phyloP scores from a whole-genome alignment of 2,888 invertebrate species.

The Leucophenga montana region DNA sequence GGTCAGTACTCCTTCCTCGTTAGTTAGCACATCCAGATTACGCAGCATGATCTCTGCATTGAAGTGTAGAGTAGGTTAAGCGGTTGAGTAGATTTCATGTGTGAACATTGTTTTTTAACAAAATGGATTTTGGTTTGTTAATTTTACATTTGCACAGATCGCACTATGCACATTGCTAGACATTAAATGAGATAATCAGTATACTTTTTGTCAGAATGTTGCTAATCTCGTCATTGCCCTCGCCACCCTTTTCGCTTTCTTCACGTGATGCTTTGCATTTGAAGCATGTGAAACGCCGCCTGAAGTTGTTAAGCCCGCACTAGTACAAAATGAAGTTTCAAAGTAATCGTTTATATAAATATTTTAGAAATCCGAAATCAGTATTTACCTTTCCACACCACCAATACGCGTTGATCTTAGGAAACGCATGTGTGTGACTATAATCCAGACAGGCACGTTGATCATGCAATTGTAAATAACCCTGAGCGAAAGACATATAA shows the following conservation, averaged over 20 bases:
- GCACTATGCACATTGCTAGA: conserved; percentile 4
- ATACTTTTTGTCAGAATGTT: conserved; percentile 86
- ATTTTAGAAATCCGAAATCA: neutral
- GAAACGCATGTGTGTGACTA: conserved; percentile 79
- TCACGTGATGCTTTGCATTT: conserved; percentile 91
- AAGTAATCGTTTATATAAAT: neutral
- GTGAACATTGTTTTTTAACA: conserved; percentile 74
- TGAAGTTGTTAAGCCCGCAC: conserved; percentile 98
- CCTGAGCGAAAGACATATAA: conserved; percentile 76
- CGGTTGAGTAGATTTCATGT: conserved; percentile 75
- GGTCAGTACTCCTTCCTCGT: conserved; percentile 91
- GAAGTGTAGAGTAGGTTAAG: conserved; percentile 53
- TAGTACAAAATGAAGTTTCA: conserved; percentile 69
- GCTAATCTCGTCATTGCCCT: conserved; percentile 88
- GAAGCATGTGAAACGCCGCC: conserved; percentile 93
- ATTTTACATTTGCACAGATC: conserved; percentile 7
- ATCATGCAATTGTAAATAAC: conserved; percentile 82
- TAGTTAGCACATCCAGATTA: conserved; percentile 92
- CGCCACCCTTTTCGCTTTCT: conserved; percentile 88
- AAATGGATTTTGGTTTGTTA: neutral
- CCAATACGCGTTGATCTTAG: conserved; percentile 74
- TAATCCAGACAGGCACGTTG: conserved; percentile 84
- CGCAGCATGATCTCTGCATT: conserved; percentile 84
- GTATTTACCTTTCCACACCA: conserved; percentile 78
- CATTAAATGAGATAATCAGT: neutral